Evolutionary conservation across 2,888 invertebrate genomes (phyloP), one percentile per base, ranked within the genome.

Genomic region (Strigamia transsilvanica): DNA sequence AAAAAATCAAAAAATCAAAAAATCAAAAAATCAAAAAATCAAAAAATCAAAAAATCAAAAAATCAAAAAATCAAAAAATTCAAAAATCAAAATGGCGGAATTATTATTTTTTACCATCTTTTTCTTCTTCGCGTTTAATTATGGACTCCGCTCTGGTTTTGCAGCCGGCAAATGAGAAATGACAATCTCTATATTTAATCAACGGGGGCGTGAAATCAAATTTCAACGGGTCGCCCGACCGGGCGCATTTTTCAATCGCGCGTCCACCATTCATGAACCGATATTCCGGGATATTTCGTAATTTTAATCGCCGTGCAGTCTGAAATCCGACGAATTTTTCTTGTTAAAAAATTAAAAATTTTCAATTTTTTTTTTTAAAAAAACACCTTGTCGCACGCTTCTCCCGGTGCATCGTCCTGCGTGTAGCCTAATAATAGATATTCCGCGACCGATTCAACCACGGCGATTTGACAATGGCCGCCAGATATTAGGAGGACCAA

Each of bases 401-500:
- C 97, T 18, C 99, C 99, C 9, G 98, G 97, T 9, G 98, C 93
- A 90, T 94, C 94, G 88, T 98, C 96, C 23, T 93, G 85, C 56
- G 91, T 90, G 85, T 92, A 90, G 0, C 98, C 98, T 42, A 99
- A 90, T 82, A 97, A 88, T 73, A 92, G 87, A 89, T 97, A 97
- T 80, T 93, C 91, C 84, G 93, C 91, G 0, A 95, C 91, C 86
- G 91, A 91, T 86, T 91, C 89, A 0, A 92, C 97, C 80, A 97
- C 87, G 46, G 93, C 92, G 83, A 97, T 86, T 83, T 97, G 90
- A 87, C 95, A 94, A 88, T 99, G 97, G 0, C 98, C 98, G 77
- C 99, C 99, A 86, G 98, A 98, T 85, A 97, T 92, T 32, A 99
- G 90, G 32, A 99, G 89, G 73, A 94, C 94, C 83, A 99, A 89